Percentiles rank a stretch among this genome's conserved stretches.
These are phyloP conservation scores for Sinocyclocheilus maitianheensis DNA, from an alignment of 2,113 vertebrate species.

Conservation along the genomic window DNA sequence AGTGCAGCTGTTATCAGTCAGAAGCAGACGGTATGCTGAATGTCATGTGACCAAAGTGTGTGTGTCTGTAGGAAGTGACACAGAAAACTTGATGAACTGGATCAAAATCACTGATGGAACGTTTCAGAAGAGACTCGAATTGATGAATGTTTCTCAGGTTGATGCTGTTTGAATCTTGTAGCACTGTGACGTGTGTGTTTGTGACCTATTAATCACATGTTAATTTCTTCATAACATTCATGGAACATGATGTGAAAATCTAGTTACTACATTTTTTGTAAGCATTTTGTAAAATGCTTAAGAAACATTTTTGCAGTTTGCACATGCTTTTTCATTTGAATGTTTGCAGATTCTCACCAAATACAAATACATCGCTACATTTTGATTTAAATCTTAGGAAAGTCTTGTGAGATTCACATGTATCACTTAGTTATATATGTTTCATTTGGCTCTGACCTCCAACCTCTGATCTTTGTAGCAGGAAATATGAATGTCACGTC, in stretches of 20 bases:
- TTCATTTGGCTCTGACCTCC: background rate
- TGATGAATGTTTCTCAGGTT: background rate
- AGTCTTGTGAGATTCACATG: background rate
- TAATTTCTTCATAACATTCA: background rate
- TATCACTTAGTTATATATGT: no score
- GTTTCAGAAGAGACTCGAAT: no score
- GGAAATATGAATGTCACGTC: background rate
- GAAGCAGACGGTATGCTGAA: no score
- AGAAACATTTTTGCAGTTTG: background rate
- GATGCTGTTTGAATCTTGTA: background rate
- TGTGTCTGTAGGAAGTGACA: slow-evolving; percentile 11
- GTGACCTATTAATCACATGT: background rate
- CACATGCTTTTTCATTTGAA: background rate
- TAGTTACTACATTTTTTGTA: background rate
- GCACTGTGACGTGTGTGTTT: background rate
- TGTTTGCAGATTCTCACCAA: background rate
- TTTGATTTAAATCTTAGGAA: background rate
- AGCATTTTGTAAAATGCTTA: background rate
- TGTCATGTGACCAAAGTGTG: background rate
- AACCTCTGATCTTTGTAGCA: background rate
- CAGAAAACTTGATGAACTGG: background rate
- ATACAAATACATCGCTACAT: background rate
- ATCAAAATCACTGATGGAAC: background rate
- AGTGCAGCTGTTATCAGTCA: no score
- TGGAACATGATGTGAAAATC: background rate